Percentiles rank a stretch among this genome's conserved stretches.
Evolutionary conservation across 1,140 invertebrate species (phyloP).

Genomic region (Cydia splendana): DNA sequence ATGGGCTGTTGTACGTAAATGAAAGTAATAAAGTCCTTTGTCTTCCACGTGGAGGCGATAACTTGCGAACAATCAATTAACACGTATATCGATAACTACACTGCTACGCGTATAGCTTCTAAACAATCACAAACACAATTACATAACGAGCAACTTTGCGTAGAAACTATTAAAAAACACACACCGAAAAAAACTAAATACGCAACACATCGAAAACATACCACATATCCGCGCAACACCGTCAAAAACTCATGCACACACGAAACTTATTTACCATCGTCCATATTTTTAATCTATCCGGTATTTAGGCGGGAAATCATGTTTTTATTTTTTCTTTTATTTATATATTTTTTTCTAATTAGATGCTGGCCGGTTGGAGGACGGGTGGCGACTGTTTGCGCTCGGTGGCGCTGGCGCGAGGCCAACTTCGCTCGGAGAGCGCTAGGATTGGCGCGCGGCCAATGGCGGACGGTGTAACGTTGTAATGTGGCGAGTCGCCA

Average conservation of each 20-base stretch:
- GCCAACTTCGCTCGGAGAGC: slow-evolving; percentile 46
- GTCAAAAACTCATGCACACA: slow-evolving; percentile 51
- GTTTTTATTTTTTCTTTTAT: slow-evolving; percentile 49
- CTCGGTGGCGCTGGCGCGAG: slow-evolving; percentile 53
- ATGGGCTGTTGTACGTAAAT: neutral
- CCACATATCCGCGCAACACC: slow-evolving; percentile 15
- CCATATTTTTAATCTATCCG: slow-evolving; percentile 60
- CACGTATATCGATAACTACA: neutral
- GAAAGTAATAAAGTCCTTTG: neutral
- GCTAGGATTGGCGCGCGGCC: slow-evolving; percentile 54
- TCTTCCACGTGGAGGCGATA: neutral
- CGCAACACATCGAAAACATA: slow-evolving; percentile 28
- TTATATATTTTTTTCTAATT: slow-evolving; percentile 41
- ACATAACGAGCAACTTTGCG: slow-evolving; percentile 35
- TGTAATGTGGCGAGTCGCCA: slow-evolving; percentile 13
- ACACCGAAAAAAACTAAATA: neutral
- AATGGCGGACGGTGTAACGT: slow-evolving; percentile 38
- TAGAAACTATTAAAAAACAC: slow-evolving; percentile 35
- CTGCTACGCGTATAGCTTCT: neutral
- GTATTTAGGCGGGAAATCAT: slow-evolving; percentile 62
- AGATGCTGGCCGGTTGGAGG: slow-evolving; percentile 45
- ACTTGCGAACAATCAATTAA: neutral
- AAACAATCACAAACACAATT: slow-evolving; percentile 39
- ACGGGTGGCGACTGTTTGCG: slow-evolving; percentile 56
- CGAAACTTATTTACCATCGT: slow-evolving; percentile 66